Conservation (phyloP, 2,797 vertebrate species). For the Sebastes taczanowskii region DNA sequence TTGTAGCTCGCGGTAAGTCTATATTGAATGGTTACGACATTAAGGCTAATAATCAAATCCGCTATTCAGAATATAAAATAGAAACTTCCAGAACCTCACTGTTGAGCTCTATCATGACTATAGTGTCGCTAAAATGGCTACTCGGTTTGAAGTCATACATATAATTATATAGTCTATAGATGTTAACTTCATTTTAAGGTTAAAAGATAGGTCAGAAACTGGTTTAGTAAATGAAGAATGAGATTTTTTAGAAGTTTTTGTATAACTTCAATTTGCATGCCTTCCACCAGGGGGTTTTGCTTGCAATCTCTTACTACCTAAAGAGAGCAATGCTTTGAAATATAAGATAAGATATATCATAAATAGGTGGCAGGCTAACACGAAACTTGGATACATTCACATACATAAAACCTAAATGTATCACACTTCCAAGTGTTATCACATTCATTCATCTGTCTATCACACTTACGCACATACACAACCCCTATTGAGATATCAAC, state of each 20-base stretch:
- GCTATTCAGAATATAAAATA: no score
- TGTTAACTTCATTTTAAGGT: neutral
- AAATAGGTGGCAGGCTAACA: neutral
- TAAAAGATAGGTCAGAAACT: neutral
- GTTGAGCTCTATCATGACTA: no score
- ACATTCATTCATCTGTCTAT: neutral
- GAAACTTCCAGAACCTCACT: no score
- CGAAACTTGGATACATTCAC: neutral
- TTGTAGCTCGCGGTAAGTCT: no score
- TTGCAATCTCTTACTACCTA: neutral
- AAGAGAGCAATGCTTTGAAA: neutral
- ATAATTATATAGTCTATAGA: neutral
- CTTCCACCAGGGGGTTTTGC: neutral
- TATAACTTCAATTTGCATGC: neutral
- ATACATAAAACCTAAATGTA: neutral
- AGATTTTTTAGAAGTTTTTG: neutral
- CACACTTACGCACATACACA: neutral
- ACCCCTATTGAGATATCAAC: neutral
- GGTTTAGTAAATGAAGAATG: neutral
- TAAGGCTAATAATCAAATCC: neutral
- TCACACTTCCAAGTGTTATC: neutral
- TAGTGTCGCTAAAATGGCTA: neutral
- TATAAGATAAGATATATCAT: neutral
- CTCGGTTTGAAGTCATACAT: neutral
- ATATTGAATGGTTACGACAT: no score